Conservation (phyloP, 2,113 vertebrate genomes). For the Cairina moschata region DNA sequence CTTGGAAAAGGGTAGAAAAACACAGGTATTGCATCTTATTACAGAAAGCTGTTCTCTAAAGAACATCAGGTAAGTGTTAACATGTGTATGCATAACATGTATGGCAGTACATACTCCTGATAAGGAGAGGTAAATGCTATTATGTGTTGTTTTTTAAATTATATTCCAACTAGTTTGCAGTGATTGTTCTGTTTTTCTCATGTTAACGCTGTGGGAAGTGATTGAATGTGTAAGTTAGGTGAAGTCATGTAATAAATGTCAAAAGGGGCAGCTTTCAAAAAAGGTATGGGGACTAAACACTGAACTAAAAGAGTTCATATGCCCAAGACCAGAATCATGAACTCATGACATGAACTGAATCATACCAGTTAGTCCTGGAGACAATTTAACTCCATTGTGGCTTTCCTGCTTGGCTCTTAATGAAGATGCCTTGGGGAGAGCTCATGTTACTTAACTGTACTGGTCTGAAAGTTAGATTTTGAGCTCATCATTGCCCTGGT, state of each 20-base stretch:
- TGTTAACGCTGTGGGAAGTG: neutral
- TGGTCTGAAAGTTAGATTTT: neutral
- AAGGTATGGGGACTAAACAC: neutral
- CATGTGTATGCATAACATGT: slow-evolving; percentile 15
- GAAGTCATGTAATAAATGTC: neutral
- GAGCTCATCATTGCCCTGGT: neutral
- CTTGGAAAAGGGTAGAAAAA: slow-evolving; percentile 58
- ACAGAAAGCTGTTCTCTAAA: slow-evolving; percentile 31
- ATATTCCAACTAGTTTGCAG: neutral
- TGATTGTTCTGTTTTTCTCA: neutral
- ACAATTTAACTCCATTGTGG: neutral
- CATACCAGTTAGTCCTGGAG: neutral
- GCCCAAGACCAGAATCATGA: neutral
- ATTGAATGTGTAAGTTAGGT: neutral
- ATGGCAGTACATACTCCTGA: neutral
- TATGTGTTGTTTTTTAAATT: neutral
- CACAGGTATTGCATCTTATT: neutral
- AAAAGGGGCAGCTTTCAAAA: neutral
- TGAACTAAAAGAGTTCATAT: neutral
- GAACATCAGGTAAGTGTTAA: slow-evolving; percentile 60
- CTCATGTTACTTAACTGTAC: neutral
- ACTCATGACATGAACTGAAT: too few relatives aligned
- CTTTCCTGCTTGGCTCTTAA: neutral
- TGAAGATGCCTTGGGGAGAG: neutral
- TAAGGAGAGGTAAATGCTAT: slow-evolving; percentile 26